Percentiles rank a stretch among this genome's conserved stretches.
These are phyloP conservation scores for Protophormia terraenovae DNA, from an alignment of 2,888 invertebrate species.

Conservation along the genomic window DNA sequence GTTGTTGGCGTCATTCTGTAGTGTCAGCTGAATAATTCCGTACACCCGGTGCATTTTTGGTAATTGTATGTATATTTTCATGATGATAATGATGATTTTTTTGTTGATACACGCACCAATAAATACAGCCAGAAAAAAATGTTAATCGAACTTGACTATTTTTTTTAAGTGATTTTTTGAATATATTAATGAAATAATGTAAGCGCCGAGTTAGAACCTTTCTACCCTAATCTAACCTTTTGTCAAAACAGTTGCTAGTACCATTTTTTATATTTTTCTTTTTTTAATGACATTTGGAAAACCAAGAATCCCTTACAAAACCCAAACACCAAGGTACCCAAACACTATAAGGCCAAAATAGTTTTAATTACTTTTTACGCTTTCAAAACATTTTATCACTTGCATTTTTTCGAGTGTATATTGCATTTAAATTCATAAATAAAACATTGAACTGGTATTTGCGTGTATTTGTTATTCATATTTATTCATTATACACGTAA, in stretches of 20 bases:
- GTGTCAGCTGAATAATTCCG: slow-evolving; percentile 57
- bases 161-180: too few relatives aligned
- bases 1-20: slow-evolving; percentile 45
- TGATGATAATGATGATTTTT: not conserved
- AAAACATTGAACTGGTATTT: slow-evolving; percentile 6
- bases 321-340: too few relatives aligned
- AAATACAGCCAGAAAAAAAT: slow-evolving; percentile 3
- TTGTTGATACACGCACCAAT: not conserved
- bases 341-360: not conserved
- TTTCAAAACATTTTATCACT: not conserved
- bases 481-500: slow-evolving; percentile 38
- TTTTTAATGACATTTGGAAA: too few relatives aligned
- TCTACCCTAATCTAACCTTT: too few relatives aligned
- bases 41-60: slow-evolving; percentile 43
- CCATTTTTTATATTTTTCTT: too few relatives aligned
- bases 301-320: too few relatives aligned
- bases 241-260: too few relatives aligned
- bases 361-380: not conserved
- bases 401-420: not conserved
- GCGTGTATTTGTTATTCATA: slow-evolving; percentile 32
- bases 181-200: too few relatives aligned
- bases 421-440: not conserved
- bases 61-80: not conserved
- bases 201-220: too few relatives aligned
- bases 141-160: too few relatives aligned